phyloP scores from a whole-genome alignment of 2,113 vertebrate species.

The Anolis carolinensis region DNA sequence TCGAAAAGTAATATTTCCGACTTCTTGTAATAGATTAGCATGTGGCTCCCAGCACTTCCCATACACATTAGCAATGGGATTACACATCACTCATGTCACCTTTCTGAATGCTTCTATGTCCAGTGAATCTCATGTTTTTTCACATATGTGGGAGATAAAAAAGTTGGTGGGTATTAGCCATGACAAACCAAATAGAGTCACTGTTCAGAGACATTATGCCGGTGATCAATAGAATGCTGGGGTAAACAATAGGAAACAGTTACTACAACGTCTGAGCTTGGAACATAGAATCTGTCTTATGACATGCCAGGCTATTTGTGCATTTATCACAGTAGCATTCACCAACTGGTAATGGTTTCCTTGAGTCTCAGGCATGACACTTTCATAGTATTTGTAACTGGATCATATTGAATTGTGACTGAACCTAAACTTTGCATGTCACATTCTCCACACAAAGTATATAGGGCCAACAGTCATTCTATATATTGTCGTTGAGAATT shows the following conservation, averaged over 20 bases:
- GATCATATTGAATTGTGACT: not conserved
- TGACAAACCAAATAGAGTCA: not conserved
- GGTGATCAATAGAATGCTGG: not conserved
- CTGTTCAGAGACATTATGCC: not conserved
- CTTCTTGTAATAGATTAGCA: too few relatives aligned
- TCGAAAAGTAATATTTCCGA: too few relatives aligned
- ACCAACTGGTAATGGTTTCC: not conserved
- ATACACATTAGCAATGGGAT: not conserved
- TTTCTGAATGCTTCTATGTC: not conserved
- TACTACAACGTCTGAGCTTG: not conserved
- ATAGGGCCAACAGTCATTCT: too few relatives aligned
- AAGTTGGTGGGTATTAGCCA: not conserved
- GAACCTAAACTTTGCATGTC: not conserved
- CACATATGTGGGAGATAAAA: not conserved
- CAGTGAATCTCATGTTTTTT: not conserved
- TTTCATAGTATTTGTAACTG: not conserved
- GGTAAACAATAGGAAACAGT: not conserved
- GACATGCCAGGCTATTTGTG: not conserved
- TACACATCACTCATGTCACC: not conserved
- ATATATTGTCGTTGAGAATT: too few relatives aligned
- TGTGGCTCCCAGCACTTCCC: too few relatives aligned
- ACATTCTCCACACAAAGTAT: not conserved
- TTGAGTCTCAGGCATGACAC: too few relatives aligned
- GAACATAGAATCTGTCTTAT: not conserved
- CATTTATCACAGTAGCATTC: too few relatives aligned